A percentile compares a stretch with the other conserved stretches of the same genome.
Conservation (phyloP, 2,888 invertebrate species). For the Sinodicranocentrus sp. region DNA sequence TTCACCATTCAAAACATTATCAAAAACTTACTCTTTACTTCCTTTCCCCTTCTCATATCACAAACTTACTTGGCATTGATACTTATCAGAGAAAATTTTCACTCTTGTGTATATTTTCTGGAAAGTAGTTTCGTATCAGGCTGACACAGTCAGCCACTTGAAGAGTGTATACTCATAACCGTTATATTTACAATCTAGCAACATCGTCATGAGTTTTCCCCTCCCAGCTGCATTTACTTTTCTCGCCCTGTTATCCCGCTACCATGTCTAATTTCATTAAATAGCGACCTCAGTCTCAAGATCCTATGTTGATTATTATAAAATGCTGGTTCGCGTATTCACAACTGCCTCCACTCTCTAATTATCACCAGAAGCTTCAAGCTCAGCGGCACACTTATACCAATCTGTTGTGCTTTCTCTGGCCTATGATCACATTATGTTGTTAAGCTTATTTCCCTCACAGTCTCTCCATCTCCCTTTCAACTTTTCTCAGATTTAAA, state of each 20-base stretch:
- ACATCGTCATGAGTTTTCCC: no score
- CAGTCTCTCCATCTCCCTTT: background rate
- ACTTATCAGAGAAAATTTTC: no score
- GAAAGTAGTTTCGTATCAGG: no score
- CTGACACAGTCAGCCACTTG: no score
- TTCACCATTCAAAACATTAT: background rate
- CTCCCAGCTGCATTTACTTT: background rate
- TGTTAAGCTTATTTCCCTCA: constrained; percentile 44
- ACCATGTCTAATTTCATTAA: constrained; percentile 10
- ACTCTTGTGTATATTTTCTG: no score
- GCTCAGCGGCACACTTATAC: constrained; percentile 1
- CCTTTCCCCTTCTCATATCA: no score
- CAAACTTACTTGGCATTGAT: no score
- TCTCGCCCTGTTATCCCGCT: background rate
- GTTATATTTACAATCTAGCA: no score
- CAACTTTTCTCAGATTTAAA: constrained; percentile 26
- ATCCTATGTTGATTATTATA: constrained; percentile 4
- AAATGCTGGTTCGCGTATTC: constrained; percentile 5
- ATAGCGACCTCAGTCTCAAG: background rate
- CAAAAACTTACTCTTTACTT: no score
- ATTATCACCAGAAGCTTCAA: constrained; percentile 46
- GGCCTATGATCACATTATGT: constrained; percentile 50
- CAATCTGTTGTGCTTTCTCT: constrained; percentile 28
- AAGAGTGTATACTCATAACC: no score
- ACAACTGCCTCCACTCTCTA: constrained; percentile 22